Evolutionary conservation across 2,888 invertebrate genomes (phyloP).

Genomic region (Zootermopsis nevadensis): DNA sequence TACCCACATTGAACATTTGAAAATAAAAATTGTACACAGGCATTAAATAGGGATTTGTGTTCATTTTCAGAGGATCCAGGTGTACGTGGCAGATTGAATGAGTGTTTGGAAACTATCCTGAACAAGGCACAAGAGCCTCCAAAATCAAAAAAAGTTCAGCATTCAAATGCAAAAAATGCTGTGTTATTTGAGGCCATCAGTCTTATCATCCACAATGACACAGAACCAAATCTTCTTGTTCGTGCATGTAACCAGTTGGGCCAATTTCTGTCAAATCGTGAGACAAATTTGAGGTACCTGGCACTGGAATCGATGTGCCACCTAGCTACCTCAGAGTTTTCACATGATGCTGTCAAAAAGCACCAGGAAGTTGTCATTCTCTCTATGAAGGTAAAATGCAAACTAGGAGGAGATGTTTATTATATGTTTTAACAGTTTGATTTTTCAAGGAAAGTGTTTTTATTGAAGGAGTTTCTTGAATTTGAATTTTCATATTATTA

Average conservation of each 20-base stretch:
- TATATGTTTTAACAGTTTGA: too few species aligned
- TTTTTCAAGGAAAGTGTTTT: too few species aligned
- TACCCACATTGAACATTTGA: too few species aligned
- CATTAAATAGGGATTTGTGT: too few species aligned
- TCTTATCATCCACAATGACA: constrained; percentile 98
- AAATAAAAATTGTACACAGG: too few species aligned
- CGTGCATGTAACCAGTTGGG: constrained; percentile 99
- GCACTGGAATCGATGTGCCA: constrained; percentile 99
- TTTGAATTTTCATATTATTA: not conserved
- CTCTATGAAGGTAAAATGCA: constrained; percentile 83
- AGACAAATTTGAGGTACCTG: constrained; percentile 97
- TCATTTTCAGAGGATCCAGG: constrained; percentile 88
- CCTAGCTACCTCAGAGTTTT: constrained; percentile 98
- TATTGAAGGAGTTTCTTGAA: too few species aligned
- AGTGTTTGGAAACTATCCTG: constrained; percentile 97
- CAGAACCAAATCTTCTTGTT: constrained; percentile 95
- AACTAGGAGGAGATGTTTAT: too few species aligned
- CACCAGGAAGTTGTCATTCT: constrained; percentile 99
- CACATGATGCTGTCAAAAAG: constrained; percentile 99
- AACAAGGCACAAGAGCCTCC: constrained; percentile 99
- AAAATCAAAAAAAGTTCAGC: constrained; percentile 99
- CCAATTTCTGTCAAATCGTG: constrained; percentile 96
- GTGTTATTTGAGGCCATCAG: constrained; percentile 99
- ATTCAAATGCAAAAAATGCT: constrained; percentile 99
- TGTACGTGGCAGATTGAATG: constrained; percentile 93